Evolutionary conservation across 1,140 invertebrate genomes (phyloP).

Genomic region (Limonius californicus): DNA sequence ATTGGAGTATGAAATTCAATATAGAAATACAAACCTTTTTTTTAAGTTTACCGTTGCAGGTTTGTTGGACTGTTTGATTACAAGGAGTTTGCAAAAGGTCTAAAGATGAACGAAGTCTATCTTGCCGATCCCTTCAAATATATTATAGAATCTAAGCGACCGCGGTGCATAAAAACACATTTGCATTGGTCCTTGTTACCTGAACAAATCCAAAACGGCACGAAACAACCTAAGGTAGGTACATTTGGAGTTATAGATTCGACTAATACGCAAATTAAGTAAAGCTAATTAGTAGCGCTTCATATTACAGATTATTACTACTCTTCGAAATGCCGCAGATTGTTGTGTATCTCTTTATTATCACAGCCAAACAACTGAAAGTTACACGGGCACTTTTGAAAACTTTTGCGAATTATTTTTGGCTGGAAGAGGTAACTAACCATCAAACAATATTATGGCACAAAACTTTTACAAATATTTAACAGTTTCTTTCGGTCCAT

Average conservation of each 20-base stretch:
- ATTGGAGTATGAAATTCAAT: constrained; percentile 61
- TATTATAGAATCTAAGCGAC: too few relatives aligned
- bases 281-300: not conserved
- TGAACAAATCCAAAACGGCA: constrained; percentile 50
- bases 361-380: constrained; percentile 67
- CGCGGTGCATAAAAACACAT: constrained; percentile 61
- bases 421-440: constrained; percentile 50
- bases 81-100: too few relatives aligned
- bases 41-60: too few relatives aligned
- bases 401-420: constrained; percentile 75
- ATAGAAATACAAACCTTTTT: too few relatives aligned
- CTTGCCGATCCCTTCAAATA: too few relatives aligned
- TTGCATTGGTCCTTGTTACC: constrained; percentile 65
- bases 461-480: constrained; percentile 28
- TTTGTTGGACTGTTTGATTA: too few relatives aligned
- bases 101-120: too few relatives aligned
- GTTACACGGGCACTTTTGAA: constrained; percentile 66
- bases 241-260: not conserved
- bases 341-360: constrained; percentile 86
- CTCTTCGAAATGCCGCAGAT: constrained; percentile 89
- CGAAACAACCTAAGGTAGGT: constrained; percentile 49
- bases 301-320: constrained; percentile 73
- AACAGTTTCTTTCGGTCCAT: constrained; percentile 62
- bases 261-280: too few relatives aligned
- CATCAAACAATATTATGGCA: not conserved